These are phyloP conservation scores for Hyposoter didymator DNA, from an alignment of 2,888 invertebrate genomes.

Conservation along the genomic window DNA sequence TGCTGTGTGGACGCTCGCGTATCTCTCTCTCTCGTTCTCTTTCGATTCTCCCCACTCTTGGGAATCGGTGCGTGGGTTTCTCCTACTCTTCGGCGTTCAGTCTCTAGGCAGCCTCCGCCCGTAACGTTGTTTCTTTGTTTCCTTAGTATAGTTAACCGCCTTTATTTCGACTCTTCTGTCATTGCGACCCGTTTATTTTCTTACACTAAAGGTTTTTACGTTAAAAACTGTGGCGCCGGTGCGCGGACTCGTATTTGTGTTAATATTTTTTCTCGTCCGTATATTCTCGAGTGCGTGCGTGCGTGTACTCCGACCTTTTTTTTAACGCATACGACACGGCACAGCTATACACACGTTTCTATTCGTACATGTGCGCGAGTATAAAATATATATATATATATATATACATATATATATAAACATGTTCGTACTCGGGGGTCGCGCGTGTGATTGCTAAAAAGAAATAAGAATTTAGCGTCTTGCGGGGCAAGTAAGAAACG, in stretches of 20 bases:
- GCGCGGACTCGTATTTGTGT: conserved; percentile 13
- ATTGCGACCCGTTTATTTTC: conserved; percentile 58
- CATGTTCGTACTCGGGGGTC: conserved; percentile 5
- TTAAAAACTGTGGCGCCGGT: conserved; percentile 27
- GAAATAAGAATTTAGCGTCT: conserved; percentile 46
- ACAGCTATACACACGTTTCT: conserved; percentile 27
- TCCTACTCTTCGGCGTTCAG: conserved; percentile 68
- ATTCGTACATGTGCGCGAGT: conserved; percentile 18
- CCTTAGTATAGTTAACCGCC: conserved; percentile 79
- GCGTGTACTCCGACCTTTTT: conserved; percentile 27
- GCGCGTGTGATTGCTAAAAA: conserved; percentile 52
- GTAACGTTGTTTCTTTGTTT: conserved; percentile 80
- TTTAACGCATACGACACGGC: conserved; percentile 40
- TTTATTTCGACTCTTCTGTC: conserved; percentile 71
- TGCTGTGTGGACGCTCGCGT: conserved; percentile 54
- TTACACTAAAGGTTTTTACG: conserved; percentile 41
- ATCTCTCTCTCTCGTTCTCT: conserved; percentile 11
- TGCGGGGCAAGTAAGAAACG: conserved; percentile 26
- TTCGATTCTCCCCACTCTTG: conserved; percentile 7
- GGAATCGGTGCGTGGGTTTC: conserved; percentile 38
- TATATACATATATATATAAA: conserved; percentile 9
- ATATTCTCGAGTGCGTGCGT: conserved; percentile 10
- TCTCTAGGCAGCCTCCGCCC: conserved; percentile 81
- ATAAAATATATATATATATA: conserved; percentile 13
- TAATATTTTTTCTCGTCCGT: not conserved